These are phyloP conservation scores for Eulimnadia texana DNA, from an alignment of 1,140 invertebrate genomes.

Conservation along the genomic window DNA sequence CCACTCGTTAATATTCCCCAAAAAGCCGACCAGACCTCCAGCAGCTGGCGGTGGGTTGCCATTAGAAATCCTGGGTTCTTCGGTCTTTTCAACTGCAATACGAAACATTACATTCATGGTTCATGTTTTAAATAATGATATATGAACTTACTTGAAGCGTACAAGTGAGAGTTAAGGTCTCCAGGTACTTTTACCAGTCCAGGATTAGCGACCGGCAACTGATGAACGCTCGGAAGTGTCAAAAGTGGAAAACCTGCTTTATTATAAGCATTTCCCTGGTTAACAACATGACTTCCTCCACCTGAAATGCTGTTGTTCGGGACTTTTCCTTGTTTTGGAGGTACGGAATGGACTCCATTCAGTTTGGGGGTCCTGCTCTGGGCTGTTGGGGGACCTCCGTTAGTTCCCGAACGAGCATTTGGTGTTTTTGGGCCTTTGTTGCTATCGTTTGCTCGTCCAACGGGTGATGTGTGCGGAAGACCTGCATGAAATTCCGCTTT, in stretches of 20 bases:
- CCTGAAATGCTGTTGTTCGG: not conserved
- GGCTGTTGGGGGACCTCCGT: not conserved
- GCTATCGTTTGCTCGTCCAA: not conserved
- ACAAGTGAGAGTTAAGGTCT: constrained; percentile 3
- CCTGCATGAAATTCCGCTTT: constrained; percentile 13
- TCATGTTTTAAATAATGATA: too few species aligned
- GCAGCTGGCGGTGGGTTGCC: not conserved
- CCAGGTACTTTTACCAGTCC: not conserved
- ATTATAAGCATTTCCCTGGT: too few species aligned
- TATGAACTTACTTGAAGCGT: too few species aligned
- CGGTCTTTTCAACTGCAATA: not conserved
- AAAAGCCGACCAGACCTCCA: constrained; percentile 13
- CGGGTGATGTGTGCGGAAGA: constrained; percentile 16
- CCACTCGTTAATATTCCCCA: not conserved
- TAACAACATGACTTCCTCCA: not conserved
- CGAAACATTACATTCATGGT: too few species aligned
- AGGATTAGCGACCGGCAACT: not conserved
- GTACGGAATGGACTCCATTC: not conserved
- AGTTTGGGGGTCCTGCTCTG: constrained; percentile 2
- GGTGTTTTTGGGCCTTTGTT: not conserved
- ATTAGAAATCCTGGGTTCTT: not conserved
- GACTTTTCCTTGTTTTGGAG: not conserved
- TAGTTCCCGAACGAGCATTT: not conserved
- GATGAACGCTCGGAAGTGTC: not conserved
- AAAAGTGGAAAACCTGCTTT: not conserved